Percentiles rank a stretch among this genome's conserved stretches.
phyloP scores from a whole-genome alignment of 2,888 invertebrate species.

The Zele albiditarsus region DNA sequence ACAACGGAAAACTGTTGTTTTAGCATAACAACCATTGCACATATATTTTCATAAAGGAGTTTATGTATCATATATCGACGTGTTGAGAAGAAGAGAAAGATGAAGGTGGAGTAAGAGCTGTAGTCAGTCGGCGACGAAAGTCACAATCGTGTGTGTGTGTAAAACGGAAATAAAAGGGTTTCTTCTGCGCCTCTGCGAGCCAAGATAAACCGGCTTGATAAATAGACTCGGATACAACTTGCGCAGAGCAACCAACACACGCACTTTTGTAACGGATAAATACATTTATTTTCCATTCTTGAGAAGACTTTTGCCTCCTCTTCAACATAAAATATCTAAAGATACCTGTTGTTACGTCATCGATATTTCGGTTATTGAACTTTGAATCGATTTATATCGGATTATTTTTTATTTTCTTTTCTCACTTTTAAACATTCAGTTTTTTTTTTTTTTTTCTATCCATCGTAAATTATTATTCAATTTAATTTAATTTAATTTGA shows the following conservation, averaged over 20 bases:
- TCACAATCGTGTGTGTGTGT: neutral
- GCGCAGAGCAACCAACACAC: slow-evolving; percentile 14
- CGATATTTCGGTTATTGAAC: slow-evolving; percentile 31
- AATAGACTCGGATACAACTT: slow-evolving; percentile 41
- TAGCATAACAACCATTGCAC: neutral
- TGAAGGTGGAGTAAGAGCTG: neutral
- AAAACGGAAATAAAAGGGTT: slow-evolving; percentile 24
- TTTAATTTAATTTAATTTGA: slow-evolving; percentile 13
- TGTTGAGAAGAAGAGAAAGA: neutral
- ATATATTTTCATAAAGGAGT: neutral
- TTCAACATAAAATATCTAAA: neutral
- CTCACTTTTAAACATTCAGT: neutral
- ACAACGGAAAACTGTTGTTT: no score
- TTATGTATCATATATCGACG: neutral
- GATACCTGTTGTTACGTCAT: slow-evolving; percentile 24
- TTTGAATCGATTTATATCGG: neutral
- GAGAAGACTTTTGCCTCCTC: neutral
- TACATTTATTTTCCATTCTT: slow-evolving; percentile 20
- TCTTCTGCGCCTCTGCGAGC: slow-evolving; percentile 39
- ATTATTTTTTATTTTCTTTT: neutral
- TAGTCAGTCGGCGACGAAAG: neutral
- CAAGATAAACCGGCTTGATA: slow-evolving; percentile 46
- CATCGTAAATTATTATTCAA: slow-evolving; percentile 9
- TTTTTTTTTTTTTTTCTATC: neutral
- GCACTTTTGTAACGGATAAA: slow-evolving; percentile 27